A percentile compares a stretch with the other conserved stretches of the same genome.
These are phyloP conservation scores for Ectemnius cavifrons DNA, from an alignment of 2,888 invertebrate species.

Conservation along the genomic window DNA sequence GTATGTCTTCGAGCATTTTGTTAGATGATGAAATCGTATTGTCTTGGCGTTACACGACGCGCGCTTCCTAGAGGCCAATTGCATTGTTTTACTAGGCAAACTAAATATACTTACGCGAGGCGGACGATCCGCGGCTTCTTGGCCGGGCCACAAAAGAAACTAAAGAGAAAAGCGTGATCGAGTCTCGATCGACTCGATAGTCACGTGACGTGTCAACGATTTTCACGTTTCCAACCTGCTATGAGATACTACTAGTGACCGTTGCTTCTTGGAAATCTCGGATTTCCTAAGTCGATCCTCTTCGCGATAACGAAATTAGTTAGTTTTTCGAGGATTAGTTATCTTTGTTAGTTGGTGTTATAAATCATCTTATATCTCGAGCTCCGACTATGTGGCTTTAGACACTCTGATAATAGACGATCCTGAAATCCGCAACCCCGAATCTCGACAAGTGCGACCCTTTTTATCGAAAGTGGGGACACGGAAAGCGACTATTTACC, in stretches of 20 bases:
- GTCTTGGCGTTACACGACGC: slow-evolving; percentile 39
- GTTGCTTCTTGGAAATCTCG: neutral
- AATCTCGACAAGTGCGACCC: neutral
- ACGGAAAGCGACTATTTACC: too few species aligned
- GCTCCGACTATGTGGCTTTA: neutral
- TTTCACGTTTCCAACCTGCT: slow-evolving; percentile 63
- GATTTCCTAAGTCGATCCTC: neutral
- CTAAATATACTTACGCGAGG: slow-evolving; percentile 72
- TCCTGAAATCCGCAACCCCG: neutral
- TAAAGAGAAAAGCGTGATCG: slow-evolving; percentile 36
- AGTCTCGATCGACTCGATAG: slow-evolving; percentile 14
- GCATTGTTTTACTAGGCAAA: slow-evolving; percentile 72
- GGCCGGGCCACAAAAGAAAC: slow-evolving; percentile 64
- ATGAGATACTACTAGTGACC: neutral
- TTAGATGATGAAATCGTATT: slow-evolving; percentile 9
- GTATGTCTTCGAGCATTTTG: neutral
- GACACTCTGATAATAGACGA: too few species aligned
- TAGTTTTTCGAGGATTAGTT: neutral
- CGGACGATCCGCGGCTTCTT: slow-evolving; percentile 70
- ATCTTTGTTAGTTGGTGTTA: neutral
- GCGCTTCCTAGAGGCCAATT: slow-evolving; percentile 71
- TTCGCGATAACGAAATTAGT: slow-evolving; percentile 6
- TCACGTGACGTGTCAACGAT: slow-evolving; percentile 68
- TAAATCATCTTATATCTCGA: slow-evolving; percentile 8
- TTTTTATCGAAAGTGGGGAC: too few species aligned